phyloP scores from a whole-genome alignment of 1,140 invertebrate species.

The Drosophila ananassae region DNA sequence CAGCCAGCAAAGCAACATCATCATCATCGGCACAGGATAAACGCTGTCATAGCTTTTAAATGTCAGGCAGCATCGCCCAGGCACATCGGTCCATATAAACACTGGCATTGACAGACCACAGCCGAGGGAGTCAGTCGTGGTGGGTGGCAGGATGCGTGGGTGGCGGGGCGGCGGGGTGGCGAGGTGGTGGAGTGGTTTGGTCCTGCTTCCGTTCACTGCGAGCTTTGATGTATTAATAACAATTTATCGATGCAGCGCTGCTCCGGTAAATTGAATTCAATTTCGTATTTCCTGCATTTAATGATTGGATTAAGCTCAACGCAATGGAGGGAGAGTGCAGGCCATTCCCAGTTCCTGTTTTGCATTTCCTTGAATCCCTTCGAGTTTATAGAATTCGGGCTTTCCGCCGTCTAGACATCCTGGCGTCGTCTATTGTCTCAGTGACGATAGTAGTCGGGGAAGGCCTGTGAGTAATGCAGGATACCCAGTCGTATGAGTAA shows the following conservation, averaged over 20 bases:
- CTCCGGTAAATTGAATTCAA: constrained; percentile 53
- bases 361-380: constrained; percentile 1
- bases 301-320: constrained; percentile 48
- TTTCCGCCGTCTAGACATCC: constrained; percentile 69
- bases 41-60: constrained; percentile 74
- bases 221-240: constrained; percentile 51
- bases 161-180: constrained; percentile 8
- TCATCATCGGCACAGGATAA: constrained; percentile 51
- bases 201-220: constrained; percentile 7
- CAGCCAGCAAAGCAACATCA: constrained; percentile 20
- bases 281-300: constrained; percentile 43
- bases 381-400: constrained; percentile 4
- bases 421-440: constrained; percentile 51
- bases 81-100: constrained; percentile 42
- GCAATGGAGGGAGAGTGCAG: constrained; percentile 1
- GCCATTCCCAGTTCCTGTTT: not conserved
- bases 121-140: constrained; percentile 16
- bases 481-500: constrained; percentile 62
- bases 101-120: constrained; percentile 45
- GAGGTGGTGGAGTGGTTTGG: constrained; percentile 6
- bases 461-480: constrained; percentile 64
- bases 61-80: constrained; percentile 48
- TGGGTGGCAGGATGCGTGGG: constrained; percentile 15
- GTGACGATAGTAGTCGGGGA: not conserved
- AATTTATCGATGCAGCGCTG: constrained; percentile 48